These are phyloP conservation scores for Dicaeum eximium DNA, from an alignment of 2,113 vertebrate species.

Conservation along the genomic window DNA sequence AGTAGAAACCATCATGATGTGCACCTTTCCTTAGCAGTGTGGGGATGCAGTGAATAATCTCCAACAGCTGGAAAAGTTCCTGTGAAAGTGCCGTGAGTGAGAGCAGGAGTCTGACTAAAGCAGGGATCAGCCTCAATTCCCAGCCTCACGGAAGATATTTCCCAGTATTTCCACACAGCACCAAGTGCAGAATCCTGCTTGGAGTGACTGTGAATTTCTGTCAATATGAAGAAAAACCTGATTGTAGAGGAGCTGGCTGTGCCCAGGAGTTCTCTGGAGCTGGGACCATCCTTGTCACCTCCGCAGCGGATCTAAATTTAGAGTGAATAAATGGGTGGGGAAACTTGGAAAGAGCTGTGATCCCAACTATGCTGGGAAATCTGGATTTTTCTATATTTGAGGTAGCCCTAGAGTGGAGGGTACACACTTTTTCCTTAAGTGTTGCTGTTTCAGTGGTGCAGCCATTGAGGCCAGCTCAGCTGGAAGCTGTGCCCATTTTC, in stretches of 20 bases:
- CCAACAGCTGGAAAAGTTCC: not conserved
- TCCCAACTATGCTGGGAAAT: not conserved
- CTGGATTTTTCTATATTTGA: not conserved
- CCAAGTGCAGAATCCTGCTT: not conserved
- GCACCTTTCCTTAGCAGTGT: not conserved
- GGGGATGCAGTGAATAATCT: not conserved
- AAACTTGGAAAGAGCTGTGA: not conserved
- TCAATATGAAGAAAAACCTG: not conserved
- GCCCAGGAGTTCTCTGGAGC: not conserved
- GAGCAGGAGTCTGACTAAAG: not conserved
- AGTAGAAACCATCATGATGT: not conserved
- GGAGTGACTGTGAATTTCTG: not conserved
- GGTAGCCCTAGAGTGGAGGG: not conserved
- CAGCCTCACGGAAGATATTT: not conserved
- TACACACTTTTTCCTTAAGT: rapidly evolving
- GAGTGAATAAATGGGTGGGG: rapidly evolving
- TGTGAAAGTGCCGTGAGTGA: not conserved
- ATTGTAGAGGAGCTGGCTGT: not conserved
- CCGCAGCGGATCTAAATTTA: not conserved
- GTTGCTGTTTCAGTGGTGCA: not conserved
- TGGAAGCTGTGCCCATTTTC: not conserved
- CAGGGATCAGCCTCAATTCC: not conserved
- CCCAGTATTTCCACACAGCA: not conserved
- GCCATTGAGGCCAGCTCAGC: not conserved
- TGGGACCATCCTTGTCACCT: not conserved